These are phyloP conservation scores for Mya arenaria DNA, from an alignment of 1,140 invertebrate genomes.

Conservation along the genomic window DNA sequence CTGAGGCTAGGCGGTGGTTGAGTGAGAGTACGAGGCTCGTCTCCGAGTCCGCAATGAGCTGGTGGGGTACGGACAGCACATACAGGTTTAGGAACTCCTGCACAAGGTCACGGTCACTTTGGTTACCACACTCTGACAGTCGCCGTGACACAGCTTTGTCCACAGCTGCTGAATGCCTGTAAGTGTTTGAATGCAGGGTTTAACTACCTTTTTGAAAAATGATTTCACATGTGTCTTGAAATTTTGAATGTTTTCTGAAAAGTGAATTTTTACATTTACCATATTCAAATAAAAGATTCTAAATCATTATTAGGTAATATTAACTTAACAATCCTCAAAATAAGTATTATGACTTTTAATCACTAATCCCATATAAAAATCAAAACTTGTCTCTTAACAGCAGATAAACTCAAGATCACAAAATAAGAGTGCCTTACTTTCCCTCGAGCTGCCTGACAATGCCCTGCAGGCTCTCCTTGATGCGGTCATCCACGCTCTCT, in stretches of 20 bases:
- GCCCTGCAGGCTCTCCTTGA: conserved; percentile 57
- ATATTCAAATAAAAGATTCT: too few relatives aligned
- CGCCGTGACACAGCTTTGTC: conserved; percentile 64
- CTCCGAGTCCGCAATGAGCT: conserved; percentile 64
- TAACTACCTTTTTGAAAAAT: too few relatives aligned
- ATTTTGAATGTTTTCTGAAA: too few relatives aligned
- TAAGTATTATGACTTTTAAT: background rate
- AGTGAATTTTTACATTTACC: too few relatives aligned
- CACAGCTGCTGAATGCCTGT: conserved; percentile 66
- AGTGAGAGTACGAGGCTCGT: conserved; percentile 69
- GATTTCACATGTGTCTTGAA: too few relatives aligned
- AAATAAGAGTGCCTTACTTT: conserved; percentile 50
- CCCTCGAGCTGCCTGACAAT: conserved; percentile 66
- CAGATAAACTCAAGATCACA: too few relatives aligned
- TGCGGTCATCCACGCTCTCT: conserved; percentile 46
- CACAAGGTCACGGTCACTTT: conserved; percentile 51
- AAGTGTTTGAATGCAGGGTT: too few relatives aligned
- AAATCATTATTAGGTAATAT: too few relatives aligned
- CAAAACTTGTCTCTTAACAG: background rate
- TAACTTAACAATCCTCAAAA: background rate
- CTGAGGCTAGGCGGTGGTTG: conserved; percentile 66
- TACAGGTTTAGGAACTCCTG: conserved; percentile 71
- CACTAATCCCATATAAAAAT: background rate
- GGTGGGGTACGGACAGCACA: conserved; percentile 68
- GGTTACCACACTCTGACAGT: conserved; percentile 25